phyloP scores from a whole-genome alignment of 1,140 invertebrate genomes.

The Orchesella cincta region DNA sequence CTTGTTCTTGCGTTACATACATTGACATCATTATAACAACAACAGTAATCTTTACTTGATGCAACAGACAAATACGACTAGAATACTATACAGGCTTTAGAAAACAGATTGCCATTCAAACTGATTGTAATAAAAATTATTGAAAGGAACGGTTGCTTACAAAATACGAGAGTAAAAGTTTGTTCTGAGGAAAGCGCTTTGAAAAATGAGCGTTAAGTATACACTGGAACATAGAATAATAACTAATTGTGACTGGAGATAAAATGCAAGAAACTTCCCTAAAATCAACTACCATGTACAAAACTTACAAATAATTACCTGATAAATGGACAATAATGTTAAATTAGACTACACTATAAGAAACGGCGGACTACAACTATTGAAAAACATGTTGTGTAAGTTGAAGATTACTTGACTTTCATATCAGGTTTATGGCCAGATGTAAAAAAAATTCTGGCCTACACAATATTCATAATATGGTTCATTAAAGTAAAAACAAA shows the following conservation, averaged over 20 bases:
- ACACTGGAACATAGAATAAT: not conserved
- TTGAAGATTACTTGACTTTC: not conserved
- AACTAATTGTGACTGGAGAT: not conserved
- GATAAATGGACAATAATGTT: not conserved
- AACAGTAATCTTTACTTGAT: not conserved
- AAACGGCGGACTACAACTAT: not conserved
- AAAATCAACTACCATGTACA: not conserved
- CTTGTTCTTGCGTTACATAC: not conserved
- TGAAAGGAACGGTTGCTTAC: not conserved
- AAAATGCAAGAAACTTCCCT: not conserved
- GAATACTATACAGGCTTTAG: conserved; percentile 18
- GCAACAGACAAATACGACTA: conserved; percentile 9
- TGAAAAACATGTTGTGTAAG: not conserved
- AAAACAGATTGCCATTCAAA: conserved; percentile 11
- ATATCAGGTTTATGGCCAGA: not conserved
- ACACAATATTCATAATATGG: not conserved
- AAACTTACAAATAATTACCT: not conserved
- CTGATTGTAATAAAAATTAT: conserved; percentile 3
- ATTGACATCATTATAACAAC: not conserved
- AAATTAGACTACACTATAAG: not conserved
- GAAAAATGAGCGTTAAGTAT: not conserved
- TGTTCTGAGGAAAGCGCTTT: not conserved
- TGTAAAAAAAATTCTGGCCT: not conserved
- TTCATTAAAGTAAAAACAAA: not conserved
- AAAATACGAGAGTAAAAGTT: not conserved